phyloP scores from a whole-genome alignment of 2,888 invertebrate genomes.

The Phyllotreta cruciferae region DNA sequence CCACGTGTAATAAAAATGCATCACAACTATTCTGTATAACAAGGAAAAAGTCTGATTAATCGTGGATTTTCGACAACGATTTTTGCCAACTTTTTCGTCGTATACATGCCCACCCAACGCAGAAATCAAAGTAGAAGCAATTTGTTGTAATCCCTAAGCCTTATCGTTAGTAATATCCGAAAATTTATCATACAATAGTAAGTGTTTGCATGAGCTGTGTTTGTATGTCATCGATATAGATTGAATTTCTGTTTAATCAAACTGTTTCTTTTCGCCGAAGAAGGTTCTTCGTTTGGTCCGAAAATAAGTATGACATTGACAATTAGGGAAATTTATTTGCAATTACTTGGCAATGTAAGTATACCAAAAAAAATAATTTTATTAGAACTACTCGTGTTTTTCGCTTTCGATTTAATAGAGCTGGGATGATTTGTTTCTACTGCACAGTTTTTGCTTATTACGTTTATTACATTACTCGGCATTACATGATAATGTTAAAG shows the following conservation, averaged over 20 bases:
- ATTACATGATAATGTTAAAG: no score
- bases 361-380: slow-evolving; percentile 25
- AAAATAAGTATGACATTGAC: no score
- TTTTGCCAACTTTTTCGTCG: background rate
- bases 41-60: no score
- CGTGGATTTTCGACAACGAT: background rate
- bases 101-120: slow-evolving; percentile 20
- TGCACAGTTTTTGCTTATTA: no score
- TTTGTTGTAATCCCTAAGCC: slow-evolving; percentile 43
- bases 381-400: slow-evolving; percentile 36
- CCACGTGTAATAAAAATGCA: no score
- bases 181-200: slow-evolving; percentile 16
- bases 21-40: no score
- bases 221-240: slow-evolving; percentile 15
- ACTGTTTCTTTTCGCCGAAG: no score
- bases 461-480: no score
- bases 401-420: slow-evolving; percentile 30
- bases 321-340: slow-evolving; percentile 6
- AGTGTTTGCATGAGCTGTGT: slow-evolving; percentile 30
- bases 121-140: slow-evolving; percentile 42
- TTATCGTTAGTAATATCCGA: slow-evolving; percentile 45
- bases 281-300: no score
- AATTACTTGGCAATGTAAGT: slow-evolving; percentile 24
- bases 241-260: background rate
- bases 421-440: slow-evolving; percentile 10